A percentile compares a stretch with the other conserved stretches of the same genome.
Evolutionary conservation across 2,797 vertebrate genomes (phyloP).

Genomic region (Tapirus indicus): DNA sequence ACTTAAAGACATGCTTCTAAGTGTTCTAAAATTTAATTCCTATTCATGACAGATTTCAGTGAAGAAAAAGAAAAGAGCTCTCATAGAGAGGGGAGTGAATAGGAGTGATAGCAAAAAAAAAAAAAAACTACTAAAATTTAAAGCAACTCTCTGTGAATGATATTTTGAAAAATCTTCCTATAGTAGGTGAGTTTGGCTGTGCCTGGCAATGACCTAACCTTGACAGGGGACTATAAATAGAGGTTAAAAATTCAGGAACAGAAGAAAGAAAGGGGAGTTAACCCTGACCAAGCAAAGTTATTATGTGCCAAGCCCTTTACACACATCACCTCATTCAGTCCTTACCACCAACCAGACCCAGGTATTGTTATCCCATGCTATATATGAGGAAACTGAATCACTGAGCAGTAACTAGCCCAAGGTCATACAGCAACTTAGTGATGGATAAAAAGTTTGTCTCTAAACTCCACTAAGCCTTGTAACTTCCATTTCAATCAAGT

Average conservation of each 20-base stretch:
- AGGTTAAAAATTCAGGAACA: not conserved
- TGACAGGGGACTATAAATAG: not conserved
- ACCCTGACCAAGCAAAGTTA: not conserved
- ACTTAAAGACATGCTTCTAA: constrained; percentile 17
- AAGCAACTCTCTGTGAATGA: not conserved
- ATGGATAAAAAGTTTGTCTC: not conserved
- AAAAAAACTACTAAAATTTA: not conserved
- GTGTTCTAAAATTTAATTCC: not conserved
- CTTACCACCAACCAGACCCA: not conserved
- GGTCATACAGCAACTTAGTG: not conserved
- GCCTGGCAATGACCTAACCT: not conserved
- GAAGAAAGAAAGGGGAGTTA: not conserved
- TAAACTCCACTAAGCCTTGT: not conserved
- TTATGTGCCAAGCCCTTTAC: not conserved
- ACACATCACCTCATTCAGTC: not conserved
- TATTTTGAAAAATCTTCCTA: not conserved
- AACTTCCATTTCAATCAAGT: not conserved
- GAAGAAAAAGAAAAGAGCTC: not conserved
- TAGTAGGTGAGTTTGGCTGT: not conserved
- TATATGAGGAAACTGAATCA: not conserved
- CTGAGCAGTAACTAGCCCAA: not conserved
- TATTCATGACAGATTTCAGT: not conserved
- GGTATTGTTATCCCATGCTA: not conserved
- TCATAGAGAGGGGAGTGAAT: not conserved
- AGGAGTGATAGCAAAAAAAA: not conserved